Evolutionary conservation across 2,113 vertebrate species (phyloP).

Genomic region (Chrysemys picta): DNA sequence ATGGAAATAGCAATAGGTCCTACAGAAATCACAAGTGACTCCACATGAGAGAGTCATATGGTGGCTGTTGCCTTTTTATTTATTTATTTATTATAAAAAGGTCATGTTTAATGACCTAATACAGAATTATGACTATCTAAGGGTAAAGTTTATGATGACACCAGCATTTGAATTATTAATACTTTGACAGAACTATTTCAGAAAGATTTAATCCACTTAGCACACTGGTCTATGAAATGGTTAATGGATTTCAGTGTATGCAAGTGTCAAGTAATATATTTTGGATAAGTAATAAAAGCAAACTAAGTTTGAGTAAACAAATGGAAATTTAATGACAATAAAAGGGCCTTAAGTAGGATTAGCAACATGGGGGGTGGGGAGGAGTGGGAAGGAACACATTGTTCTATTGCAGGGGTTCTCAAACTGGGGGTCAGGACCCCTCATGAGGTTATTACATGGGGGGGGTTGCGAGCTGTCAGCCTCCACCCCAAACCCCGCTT

Average conservation of each 20-base stretch:
- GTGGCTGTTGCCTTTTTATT: conserved; percentile 54
- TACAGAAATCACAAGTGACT: background rate
- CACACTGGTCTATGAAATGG: conserved; percentile 12
- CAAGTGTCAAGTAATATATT: background rate
- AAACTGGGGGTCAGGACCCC: too few relatives aligned
- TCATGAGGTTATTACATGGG: too few relatives aligned
- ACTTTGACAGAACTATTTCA: conserved; percentile 45
- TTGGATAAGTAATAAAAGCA: conserved; percentile 10
- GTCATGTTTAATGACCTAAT: conserved; percentile 30
- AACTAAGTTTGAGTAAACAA: conserved; percentile 25
- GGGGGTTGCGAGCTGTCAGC: too few relatives aligned
- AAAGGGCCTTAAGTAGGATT: conserved; percentile 57
- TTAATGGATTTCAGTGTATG: conserved; percentile 26
- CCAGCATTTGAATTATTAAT: conserved; percentile 63
- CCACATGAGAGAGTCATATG: conserved; percentile 34
- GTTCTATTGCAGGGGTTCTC: conserved; percentile 42
- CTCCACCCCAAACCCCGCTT: too few relatives aligned
- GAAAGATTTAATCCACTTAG: conserved; percentile 36
- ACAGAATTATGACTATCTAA: conserved; percentile 61
- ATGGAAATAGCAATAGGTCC: conserved; percentile 39
- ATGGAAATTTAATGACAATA: conserved; percentile 33
- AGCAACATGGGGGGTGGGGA: background rate
- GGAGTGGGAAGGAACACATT: conserved; percentile 38
- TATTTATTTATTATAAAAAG: background rate
- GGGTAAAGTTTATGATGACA: background rate